phyloP scores from a whole-genome alignment of 2,113 vertebrate genomes.

The Choloepus hoffmanni region DNA sequence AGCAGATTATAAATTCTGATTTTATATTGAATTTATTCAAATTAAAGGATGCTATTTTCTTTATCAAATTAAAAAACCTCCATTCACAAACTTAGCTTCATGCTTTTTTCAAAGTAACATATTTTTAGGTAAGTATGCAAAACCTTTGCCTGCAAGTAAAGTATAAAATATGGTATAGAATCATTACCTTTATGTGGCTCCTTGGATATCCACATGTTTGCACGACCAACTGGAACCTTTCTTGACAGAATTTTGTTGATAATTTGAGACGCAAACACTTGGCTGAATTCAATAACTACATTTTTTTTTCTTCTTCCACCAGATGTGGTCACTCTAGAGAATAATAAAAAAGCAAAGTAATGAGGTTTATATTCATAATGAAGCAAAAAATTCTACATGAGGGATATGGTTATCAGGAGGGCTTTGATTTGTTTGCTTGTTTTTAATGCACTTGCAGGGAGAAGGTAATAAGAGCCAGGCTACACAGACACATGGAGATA shows the following conservation, averaged over 20 bases:
- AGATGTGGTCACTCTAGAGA: slow-evolving; percentile 62
- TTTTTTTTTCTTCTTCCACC: slow-evolving; percentile 34
- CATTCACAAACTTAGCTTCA: not conserved
- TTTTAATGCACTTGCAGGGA: not conserved
- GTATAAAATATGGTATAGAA: accelerated
- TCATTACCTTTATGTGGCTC: slow-evolving; percentile 68
- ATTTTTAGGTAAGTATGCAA: not conserved
- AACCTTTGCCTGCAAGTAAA: accelerated
- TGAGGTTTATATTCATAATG: not conserved
- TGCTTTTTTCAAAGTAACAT: not conserved
- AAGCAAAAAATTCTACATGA: accelerated
- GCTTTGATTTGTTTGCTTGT: not conserved
- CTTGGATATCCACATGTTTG: slow-evolving; percentile 46
- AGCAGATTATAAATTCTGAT: not conserved
- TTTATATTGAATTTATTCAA: not conserved
- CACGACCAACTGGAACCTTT: not conserved
- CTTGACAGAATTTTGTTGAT: not conserved
- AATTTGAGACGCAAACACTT: not conserved
- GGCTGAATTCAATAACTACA: slow-evolving; percentile 63
- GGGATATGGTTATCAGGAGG: not conserved
- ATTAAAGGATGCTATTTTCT: not conserved
- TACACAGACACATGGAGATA: accelerated
- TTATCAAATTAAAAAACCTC: not conserved
- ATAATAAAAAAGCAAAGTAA: slow-evolving; percentile 28
- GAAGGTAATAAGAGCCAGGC: accelerated